A percentile compares a stretch with the other conserved stretches of the same genome.
Conservation (phyloP, 2,797 vertebrate species). For the Myotis vivesi region DNA sequence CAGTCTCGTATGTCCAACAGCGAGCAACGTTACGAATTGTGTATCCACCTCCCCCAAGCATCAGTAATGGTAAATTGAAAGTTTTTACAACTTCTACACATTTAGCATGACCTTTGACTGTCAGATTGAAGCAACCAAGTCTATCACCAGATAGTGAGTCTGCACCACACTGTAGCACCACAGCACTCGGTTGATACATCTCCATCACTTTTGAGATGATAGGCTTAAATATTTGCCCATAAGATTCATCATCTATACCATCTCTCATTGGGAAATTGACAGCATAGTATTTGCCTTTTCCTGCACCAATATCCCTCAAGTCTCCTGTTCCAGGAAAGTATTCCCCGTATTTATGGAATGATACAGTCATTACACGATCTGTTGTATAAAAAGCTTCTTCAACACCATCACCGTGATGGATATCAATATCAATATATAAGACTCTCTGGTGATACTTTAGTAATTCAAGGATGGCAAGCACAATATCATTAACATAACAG, state of each 20-base stretch:
- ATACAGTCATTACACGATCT: constrained; percentile 91
- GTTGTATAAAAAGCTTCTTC: constrained; percentile 96
- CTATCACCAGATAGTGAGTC: constrained; percentile 91
- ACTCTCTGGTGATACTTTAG: constrained; percentile 93
- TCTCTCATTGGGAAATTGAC: constrained; percentile 95
- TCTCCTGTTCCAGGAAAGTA: constrained; percentile 95
- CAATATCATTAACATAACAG: too few relatives aligned
- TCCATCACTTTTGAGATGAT: constrained; percentile 93
- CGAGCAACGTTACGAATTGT: constrained; percentile 90
- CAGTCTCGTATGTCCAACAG: constrained; percentile 90
- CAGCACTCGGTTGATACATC: constrained; percentile 93
- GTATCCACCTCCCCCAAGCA: constrained; percentile 89
- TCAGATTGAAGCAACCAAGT: constrained; percentile 91
- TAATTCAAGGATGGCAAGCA: too few relatives aligned
- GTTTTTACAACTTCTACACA: constrained; percentile 96
- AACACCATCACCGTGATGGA: constrained; percentile 95
- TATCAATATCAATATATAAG: constrained; percentile 95
- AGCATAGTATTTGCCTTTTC: constrained; percentile 96
- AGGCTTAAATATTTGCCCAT: constrained; percentile 94
- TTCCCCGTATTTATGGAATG: constrained; percentile 84
- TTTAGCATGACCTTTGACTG: constrained; percentile 92
- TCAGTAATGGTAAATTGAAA: constrained; percentile 91
- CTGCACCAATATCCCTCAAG: constrained; percentile 94
- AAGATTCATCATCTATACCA: constrained; percentile 94
- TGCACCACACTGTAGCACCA: constrained; percentile 90